A percentile compares a stretch with the other conserved stretches of the same genome.
Conservation (phyloP, 1,140 invertebrate species). For the Drosophila mauritiana region DNA sequence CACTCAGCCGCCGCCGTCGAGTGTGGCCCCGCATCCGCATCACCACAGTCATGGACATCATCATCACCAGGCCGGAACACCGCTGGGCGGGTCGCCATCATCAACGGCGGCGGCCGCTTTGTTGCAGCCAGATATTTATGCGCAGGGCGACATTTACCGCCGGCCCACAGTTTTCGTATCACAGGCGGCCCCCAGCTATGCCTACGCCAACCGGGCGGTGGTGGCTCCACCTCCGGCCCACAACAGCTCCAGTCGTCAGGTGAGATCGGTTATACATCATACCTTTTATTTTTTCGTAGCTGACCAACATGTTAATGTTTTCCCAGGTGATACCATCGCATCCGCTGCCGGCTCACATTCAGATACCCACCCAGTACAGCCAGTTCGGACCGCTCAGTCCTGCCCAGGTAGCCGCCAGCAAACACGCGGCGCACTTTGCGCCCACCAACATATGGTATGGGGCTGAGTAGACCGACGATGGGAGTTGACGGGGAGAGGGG, state of each 20-base stretch:
- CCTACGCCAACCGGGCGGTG: constrained; percentile 88
- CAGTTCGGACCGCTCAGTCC: constrained; percentile 89
- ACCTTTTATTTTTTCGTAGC: background rate
- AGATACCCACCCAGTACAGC: constrained; percentile 88
- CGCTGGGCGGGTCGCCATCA: constrained; percentile 78
- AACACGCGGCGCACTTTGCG: constrained; percentile 90
- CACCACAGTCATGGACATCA: constrained; percentile 55
- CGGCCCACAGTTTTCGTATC: constrained; percentile 87
- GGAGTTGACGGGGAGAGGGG: constrained; percentile 31
- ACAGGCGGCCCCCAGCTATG: constrained; percentile 79
- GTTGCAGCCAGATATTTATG: constrained; percentile 86
- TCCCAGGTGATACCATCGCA: constrained; percentile 87
- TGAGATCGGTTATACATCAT: constrained; percentile 70
- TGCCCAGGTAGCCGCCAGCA: constrained; percentile 86
- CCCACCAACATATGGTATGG: constrained; percentile 91
- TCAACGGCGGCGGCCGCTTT: constrained; percentile 84
- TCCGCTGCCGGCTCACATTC: constrained; percentile 94
- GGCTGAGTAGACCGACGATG: constrained; percentile 85
- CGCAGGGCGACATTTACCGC: constrained; percentile 87
- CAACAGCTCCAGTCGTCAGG: constrained; percentile 92
- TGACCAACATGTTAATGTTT: background rate
- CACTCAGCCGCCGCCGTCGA: constrained; percentile 32
- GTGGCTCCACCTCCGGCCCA: constrained; percentile 93
- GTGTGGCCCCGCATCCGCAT: constrained; percentile 47
- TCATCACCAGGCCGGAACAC: constrained; percentile 82